Evolutionary conservation across 1,140 invertebrate genomes (phyloP).

Genomic region (Limonius californicus): DNA sequence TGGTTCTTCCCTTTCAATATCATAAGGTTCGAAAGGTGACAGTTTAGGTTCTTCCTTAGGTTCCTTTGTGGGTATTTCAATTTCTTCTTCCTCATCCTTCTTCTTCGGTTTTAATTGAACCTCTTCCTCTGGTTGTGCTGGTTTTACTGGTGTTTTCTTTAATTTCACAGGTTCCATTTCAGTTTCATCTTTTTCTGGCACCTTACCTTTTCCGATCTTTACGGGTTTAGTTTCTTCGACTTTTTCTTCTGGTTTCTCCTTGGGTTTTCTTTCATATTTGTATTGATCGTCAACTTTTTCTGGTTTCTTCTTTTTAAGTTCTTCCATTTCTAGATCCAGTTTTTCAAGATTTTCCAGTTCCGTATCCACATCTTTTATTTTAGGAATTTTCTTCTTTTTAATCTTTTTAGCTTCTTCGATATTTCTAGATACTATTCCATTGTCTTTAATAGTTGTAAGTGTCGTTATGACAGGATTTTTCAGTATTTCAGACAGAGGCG

Average conservation of each 20-base stretch:
- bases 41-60: constrained; percentile 32
- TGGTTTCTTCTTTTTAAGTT: constrained; percentile 40
- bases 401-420: constrained; percentile 63
- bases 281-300: constrained; percentile 42
- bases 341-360: constrained; percentile 69
- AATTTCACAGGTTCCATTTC: constrained; percentile 49
- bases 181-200: constrained; percentile 48
- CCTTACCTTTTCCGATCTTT: constrained; percentile 52
- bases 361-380: constrained; percentile 57
- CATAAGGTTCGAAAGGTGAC: constrained; percentile 41
- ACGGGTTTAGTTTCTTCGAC: constrained; percentile 47
- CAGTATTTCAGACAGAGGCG: constrained; percentile 50
- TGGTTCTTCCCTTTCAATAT: constrained; percentile 37
- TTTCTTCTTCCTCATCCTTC: constrained; percentile 44
- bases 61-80: constrained; percentile 40
- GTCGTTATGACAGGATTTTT: constrained; percentile 51
- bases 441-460: constrained; percentile 54
- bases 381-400: constrained; percentile 52
- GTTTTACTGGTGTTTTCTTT: constrained; percentile 51
- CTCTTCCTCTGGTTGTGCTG: constrained; percentile 32
- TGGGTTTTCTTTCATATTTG: constrained; percentile 39
- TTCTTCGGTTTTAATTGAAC: constrained; percentile 32
- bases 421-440: constrained; percentile 67
- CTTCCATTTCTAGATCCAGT: constrained; percentile 64
- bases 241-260: constrained; percentile 40